Evolutionary conservation across 2,113 vertebrate species (phyloP), one percentile per base, ranked within the genome.

Genomic region (Thryonomys swinderianus): DNA sequence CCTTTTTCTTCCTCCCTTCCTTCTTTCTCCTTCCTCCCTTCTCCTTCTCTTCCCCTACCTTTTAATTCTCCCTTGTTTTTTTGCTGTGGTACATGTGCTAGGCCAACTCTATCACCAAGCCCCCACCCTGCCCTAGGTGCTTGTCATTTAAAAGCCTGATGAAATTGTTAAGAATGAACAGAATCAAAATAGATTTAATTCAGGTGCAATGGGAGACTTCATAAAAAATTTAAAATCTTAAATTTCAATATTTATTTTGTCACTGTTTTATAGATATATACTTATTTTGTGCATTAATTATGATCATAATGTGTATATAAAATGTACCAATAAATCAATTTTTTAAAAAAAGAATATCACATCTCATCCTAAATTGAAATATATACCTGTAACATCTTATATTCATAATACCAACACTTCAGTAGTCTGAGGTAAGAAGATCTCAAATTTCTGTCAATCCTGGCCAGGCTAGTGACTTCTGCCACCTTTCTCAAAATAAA

Each of bases 301-400:
- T 51, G 48, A 51, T 51, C 48, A 51, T 51, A 51, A 51, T 51
- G 48, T 51, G 10, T 51, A 51, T 51, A 51, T 51, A 51, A 51
- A 7, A 51, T 51, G 48, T 51, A 51, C 48, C 48, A 51, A 51
- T 51, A 51, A 51, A 51, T 51, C 48, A 5, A 51, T 51, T 51
- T 51, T 51, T 51, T 51, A 51, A 51, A 51, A 51, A 51, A 51
- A 71, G 83, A 85, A 45, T 42, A 79, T 37, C 17, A 10, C 18
- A 71, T 62, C 18, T 48, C 25, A 88, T 78, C 88, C 37, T 85
- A 82, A 93, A 84, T 30, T 86, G 48, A 88, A 93, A 88, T 64
- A 86, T 2, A 40, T 5, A n/a, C n/a, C 62, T 18, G 55, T 89
- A 42, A 78, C 13, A 71, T 9, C 73, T 62, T 80, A 74, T 10